These are phyloP conservation scores for Microctenopoma steveboyesi DNA, from an alignment of 2,797 vertebrate genomes.

Conservation along the genomic window DNA sequence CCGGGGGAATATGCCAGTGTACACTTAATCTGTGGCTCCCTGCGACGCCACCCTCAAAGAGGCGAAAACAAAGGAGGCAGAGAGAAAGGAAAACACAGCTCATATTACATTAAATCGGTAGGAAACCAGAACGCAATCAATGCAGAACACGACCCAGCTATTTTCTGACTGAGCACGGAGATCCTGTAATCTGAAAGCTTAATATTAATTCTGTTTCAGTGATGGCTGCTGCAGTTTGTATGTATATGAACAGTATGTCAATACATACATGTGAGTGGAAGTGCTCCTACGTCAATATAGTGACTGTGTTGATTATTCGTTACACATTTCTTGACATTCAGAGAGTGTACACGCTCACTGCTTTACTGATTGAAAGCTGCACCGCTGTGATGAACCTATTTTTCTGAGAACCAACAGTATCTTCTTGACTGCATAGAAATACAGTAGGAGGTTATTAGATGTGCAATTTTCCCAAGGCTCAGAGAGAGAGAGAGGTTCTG, in stretches of 20 bases:
- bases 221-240: background rate
- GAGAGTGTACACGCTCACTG: constrained; percentile 9
- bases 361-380: constrained; percentile 38
- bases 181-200: constrained; percentile 9
- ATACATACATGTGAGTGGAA: background rate
- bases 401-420: background rate
- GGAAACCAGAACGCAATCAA: constrained; percentile 62
- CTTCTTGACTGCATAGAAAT: background rate
- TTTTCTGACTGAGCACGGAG: constrained; percentile 48
- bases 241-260: background rate
- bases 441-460: constrained; percentile 9
- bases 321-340: background rate
- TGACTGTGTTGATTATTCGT: constrained; percentile 19
- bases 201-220: constrained; percentile 22
- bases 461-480: constrained; percentile 16
- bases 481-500: constrained; percentile 5
- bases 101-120: constrained; percentile 62
- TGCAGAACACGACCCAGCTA: constrained; percentile 40
- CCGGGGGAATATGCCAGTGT: constrained; percentile 54
- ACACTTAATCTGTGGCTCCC: constrained; percentile 66
- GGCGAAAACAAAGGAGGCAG: constrained; percentile 52
- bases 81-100: constrained; percentile 57
- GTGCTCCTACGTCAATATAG: constrained; percentile 9
- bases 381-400: background rate
- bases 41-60: constrained; percentile 56